These are phyloP conservation scores for Adrianichthys oophorus DNA, from an alignment of 2,797 vertebrate genomes.

Conservation along the genomic window DNA sequence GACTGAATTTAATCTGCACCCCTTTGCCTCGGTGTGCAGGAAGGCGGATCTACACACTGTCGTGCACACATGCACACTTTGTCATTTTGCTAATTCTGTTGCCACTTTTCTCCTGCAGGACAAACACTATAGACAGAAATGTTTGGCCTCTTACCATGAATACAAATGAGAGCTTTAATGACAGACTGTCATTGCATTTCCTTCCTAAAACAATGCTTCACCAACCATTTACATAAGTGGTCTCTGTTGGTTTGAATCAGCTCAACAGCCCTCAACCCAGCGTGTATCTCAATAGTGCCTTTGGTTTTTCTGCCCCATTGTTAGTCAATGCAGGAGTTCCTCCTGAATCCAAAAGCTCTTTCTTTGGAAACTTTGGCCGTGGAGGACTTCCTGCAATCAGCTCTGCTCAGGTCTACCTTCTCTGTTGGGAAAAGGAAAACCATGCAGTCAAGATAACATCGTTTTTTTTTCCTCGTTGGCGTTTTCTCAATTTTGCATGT, in stretches of 20 bases:
- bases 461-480: conserved; percentile 4
- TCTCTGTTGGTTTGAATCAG: conserved; percentile 41
- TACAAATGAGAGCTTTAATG: conserved; percentile 61
- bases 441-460: conserved; percentile 12
- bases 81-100: conserved; percentile 1
- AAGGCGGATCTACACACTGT: conserved; percentile 1
- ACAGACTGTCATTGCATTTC: conserved; percentile 44
- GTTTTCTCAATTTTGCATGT: conserved; percentile 23
- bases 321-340: conserved; percentile 46
- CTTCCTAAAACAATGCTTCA: conserved; percentile 37
- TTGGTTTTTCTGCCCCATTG: conserved; percentile 35
- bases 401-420: conserved; percentile 30
- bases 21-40: not conserved
- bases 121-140: conserved; percentile 36
- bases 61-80: not conserved
- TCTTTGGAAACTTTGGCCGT: conserved; percentile 46
- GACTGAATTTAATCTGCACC: not conserved
- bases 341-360: conserved; percentile 36
- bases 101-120: conserved; percentile 13
- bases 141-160: conserved; percentile 41
- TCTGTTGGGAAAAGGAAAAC: conserved; percentile 21
- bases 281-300: conserved; percentile 27
- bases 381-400: conserved; percentile 66
- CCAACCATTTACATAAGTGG: conserved; percentile 49
- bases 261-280: conserved; percentile 19